Conservation (phyloP, 2,888 invertebrate species). For the Pecten maximus region DNA sequence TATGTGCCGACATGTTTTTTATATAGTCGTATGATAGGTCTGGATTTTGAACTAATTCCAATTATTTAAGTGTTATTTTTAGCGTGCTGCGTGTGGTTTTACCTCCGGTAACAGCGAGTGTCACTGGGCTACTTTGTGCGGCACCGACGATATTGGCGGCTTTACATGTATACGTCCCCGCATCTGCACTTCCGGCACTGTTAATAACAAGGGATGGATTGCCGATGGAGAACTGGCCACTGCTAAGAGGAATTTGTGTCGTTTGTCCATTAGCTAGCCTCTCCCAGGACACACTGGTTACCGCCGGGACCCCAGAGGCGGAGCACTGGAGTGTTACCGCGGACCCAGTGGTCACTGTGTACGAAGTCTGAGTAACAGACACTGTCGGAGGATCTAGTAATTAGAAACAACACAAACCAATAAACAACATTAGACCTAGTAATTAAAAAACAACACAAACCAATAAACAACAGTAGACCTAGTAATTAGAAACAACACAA, state of each 20-base stretch:
- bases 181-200: background rate
- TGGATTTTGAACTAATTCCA: too few relatives aligned
- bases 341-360: conserved; percentile 31
- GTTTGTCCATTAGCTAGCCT: conserved; percentile 22
- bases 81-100: background rate
- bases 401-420: background rate
- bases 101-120: background rate
- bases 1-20: too few relatives aligned
- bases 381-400: conserved; percentile 37
- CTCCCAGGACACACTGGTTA: conserved; percentile 36
- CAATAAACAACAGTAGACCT: too few relatives aligned
- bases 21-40: too few relatives aligned
- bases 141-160: background rate
- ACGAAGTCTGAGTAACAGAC: background rate
- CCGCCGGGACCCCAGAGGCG: background rate
- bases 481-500: too few relatives aligned
- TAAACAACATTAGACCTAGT: too few relatives aligned
- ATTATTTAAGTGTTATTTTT: too few relatives aligned
- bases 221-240: background rate
- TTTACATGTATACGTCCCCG: background rate
- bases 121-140: background rate
- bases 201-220: background rate
- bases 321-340: conserved; percentile 27
- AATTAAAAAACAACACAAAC: too few relatives aligned
- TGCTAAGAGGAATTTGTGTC: background rate